Evolutionary conservation across 2,113 vertebrate species (phyloP).

Genomic region (Tachysurus vachellii): DNA sequence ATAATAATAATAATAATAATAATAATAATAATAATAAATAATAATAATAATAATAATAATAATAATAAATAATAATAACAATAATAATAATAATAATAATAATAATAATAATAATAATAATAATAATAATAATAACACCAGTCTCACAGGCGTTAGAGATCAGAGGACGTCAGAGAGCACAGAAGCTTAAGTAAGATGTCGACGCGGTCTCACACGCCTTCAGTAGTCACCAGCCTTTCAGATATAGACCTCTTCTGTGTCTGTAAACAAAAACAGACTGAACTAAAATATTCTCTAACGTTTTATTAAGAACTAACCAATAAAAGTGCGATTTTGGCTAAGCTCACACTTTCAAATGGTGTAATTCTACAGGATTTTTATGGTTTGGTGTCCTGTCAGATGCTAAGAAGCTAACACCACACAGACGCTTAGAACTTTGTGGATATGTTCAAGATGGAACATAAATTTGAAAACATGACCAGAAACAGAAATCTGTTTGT

Average conservation of each 20-base stretch:
- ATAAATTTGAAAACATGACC: too few relatives aligned
- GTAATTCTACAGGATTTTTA: background rate
- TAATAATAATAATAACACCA: slow-evolving; percentile 53
- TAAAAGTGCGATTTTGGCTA: background rate
- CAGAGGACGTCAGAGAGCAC: slow-evolving; percentile 52
- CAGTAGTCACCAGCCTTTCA: background rate
- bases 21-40: too few relatives aligned
- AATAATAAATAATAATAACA: too few relatives aligned
- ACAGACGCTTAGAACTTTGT: background rate
- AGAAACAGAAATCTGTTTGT: too few relatives aligned
- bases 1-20: too few relatives aligned
- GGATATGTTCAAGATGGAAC: background rate
- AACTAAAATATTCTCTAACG: background rate
- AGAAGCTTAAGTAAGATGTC: slow-evolving; percentile 24
- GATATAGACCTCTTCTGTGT: background rate
- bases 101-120: too few relatives aligned
- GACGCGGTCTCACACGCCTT: background rate
- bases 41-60: too few relatives aligned
- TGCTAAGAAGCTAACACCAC: background rate
- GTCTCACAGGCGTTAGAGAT: slow-evolving; percentile 54
- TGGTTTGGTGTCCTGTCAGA: background rate
- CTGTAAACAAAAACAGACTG: background rate
- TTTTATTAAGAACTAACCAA: background rate
- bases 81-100: too few relatives aligned
- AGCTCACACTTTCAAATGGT: background rate